These are phyloP conservation scores for Pharmacophagus antenor DNA, from an alignment of 2,888 invertebrate genomes.

Conservation along the genomic window DNA sequence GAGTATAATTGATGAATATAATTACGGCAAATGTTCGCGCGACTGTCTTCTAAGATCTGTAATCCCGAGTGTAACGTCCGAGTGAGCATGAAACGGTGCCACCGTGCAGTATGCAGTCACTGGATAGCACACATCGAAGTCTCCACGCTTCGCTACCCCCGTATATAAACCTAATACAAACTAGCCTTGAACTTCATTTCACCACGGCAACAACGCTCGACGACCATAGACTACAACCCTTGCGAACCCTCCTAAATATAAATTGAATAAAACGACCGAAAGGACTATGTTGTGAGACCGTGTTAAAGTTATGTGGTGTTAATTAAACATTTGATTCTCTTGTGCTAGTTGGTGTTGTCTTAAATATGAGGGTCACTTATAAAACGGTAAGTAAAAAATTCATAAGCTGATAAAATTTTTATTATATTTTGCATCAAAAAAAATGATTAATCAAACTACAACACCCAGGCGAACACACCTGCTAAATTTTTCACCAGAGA, in stretches of 20 bases:
- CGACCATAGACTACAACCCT: slow-evolving; percentile 35
- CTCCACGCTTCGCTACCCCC: slow-evolving; percentile 71
- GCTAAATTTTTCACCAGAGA: no score
- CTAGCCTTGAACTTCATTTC: slow-evolving; percentile 80
- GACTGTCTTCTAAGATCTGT: slow-evolving; percentile 5
- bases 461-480: neutral
- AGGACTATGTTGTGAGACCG: slow-evolving; percentile 42
- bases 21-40: slow-evolving; percentile 1
- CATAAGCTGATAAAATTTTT: neutral
- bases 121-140: slow-evolving; percentile 46
- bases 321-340: slow-evolving; percentile 4
- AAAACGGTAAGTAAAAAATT: slow-evolving; percentile 62
- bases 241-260: slow-evolving; percentile 7
- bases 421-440: neutral
- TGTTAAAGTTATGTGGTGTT: slow-evolving; percentile 34
- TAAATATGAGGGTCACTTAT: slow-evolving; percentile 63
- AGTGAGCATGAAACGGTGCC: slow-evolving; percentile 49
- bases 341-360: slow-evolving; percentile 55
- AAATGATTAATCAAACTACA: neutral
- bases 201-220: slow-evolving; percentile 44
- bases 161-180: slow-evolving; percentile 67
- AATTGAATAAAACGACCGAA: neutral
- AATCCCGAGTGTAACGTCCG: slow-evolving; percentile 29
- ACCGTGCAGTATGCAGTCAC: slow-evolving; percentile 40
- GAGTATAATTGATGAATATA: neutral